Percentiles rank a stretch among this genome's conserved stretches.
Conservation (phyloP, 2,888 invertebrate genomes). For the Onchidella celtica region DNA sequence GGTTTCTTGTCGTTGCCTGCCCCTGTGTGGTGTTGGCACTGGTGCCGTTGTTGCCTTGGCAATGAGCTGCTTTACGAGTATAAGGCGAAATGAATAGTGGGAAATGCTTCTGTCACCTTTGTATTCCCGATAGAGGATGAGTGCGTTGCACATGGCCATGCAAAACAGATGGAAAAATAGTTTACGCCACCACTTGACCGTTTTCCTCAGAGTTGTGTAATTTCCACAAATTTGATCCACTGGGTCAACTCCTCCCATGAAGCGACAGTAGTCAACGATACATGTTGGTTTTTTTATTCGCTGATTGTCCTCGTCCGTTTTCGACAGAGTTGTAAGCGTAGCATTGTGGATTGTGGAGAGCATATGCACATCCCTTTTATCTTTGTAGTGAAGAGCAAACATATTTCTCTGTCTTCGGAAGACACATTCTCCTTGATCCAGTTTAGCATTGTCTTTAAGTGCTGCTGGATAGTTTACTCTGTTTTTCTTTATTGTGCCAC, state of each 20-base stretch:
- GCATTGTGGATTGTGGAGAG: conserved; percentile 1
- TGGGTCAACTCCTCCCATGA: conserved; percentile 31
- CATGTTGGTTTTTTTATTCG: not conserved
- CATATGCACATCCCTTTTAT: conserved; percentile 4
- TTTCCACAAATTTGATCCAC: conserved; percentile 16
- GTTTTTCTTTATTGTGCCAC: conserved; percentile 34
- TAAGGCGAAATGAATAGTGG: not conserved
- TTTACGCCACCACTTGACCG: conserved; percentile 32
- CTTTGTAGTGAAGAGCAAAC: conserved; percentile 28
- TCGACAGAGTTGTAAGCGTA: not conserved
- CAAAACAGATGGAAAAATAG: conserved; percentile 21
- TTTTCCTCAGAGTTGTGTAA: conserved; percentile 13
- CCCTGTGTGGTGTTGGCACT: not conserved
- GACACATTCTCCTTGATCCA: not conserved
- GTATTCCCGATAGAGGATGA: not conserved
- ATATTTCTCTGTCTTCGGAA: conserved; percentile 15
- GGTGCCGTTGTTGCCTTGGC: not conserved
- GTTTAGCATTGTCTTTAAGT: conserved; percentile 34
- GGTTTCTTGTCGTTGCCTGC: not conserved
- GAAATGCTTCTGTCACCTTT: not conserved
- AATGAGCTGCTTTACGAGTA: not conserved
- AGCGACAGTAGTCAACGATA: conserved; percentile 10
- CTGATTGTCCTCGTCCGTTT: not conserved
- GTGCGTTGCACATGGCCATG: conserved; percentile 15
- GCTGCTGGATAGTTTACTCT: conserved; percentile 7